phyloP scores from a whole-genome alignment of 64 coral and sea anemone genomes.

The Montipora foliosa region DNA sequence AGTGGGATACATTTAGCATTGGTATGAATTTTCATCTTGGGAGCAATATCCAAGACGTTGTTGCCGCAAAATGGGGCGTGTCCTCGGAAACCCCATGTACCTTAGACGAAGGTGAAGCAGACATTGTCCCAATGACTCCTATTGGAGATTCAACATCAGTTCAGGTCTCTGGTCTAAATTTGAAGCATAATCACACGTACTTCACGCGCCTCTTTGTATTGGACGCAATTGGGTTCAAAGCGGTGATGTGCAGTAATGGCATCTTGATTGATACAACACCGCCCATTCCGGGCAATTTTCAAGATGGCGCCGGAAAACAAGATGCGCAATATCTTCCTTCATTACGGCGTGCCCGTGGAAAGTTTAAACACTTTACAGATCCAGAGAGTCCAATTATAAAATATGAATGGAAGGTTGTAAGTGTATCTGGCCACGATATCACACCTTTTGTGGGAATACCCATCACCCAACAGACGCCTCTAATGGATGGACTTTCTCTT shows the following conservation, averaged over 20 bases:
- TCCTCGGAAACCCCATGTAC: conserved; percentile 73
- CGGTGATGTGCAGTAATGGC: conserved; percentile 94
- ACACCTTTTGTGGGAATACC: conserved; percentile 87
- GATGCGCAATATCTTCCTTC: conserved; percentile 78
- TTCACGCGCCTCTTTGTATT: conserved; percentile 75
- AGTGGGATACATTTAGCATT: conserved; percentile 54
- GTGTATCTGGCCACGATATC: conserved; percentile 51
- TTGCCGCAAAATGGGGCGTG: conserved; percentile 85
- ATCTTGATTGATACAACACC: conserved; percentile 36
- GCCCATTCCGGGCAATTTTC: no score
- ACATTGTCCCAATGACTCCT: conserved; percentile 57
- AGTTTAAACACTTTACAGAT: conserved; percentile 56
- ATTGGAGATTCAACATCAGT: conserved; percentile 82
- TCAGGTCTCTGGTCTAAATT: conserved; percentile 68
- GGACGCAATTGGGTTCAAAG: conserved; percentile 69
- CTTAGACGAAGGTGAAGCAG: conserved; percentile 66
- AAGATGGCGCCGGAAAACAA: background rate
- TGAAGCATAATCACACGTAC: conserved; percentile 76
- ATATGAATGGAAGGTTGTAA: conserved; percentile 91
- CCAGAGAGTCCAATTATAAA: conserved; percentile 80
- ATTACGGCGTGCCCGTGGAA: conserved; percentile 61
- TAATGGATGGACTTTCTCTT: conserved; percentile 80
- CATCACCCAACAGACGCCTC: conserved; percentile 77
- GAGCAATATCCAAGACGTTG: conserved; percentile 34
- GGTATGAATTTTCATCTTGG: conserved; percentile 80